phyloP scores from a whole-genome alignment of 2,113 vertebrate species.

The Edolisoma coerulescens region DNA sequence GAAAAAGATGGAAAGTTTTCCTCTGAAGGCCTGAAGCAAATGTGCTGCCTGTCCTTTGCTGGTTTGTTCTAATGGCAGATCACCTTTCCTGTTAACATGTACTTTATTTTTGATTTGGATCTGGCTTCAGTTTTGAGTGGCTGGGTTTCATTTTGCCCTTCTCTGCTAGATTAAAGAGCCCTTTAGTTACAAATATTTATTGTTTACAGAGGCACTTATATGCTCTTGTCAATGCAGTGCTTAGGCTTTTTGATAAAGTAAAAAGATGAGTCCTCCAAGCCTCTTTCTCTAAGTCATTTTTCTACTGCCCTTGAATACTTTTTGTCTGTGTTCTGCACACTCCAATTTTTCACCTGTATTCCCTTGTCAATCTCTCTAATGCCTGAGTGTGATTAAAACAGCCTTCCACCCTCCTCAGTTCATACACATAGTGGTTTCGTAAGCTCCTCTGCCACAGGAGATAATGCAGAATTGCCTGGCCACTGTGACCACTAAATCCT shows the following conservation, averaged over 20 bases:
- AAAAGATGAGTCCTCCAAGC: neutral
- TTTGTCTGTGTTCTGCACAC: neutral
- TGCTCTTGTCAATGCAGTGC: neutral
- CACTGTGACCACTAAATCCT: neutral
- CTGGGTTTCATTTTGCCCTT: neutral
- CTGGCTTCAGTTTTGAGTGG: neutral
- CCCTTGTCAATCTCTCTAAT: neutral
- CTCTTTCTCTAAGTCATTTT: neutral
- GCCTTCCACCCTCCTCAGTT: neutral
- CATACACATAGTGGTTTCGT: neutral
- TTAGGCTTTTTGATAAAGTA: neutral
- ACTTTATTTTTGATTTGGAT: neutral
- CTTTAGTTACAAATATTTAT: neutral
- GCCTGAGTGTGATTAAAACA: constrained; percentile 11
- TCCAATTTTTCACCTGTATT: neutral
- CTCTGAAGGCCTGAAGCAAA: neutral
- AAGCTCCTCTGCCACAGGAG: neutral
- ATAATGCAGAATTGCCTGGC: neutral
- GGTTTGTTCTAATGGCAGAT: neutral
- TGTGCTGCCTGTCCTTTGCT: neutral
- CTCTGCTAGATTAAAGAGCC: neutral
- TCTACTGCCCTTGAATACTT: neutral
- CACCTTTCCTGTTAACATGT: neutral
- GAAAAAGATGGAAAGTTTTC: neutral
- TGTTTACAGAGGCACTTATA: neutral